Evolutionary conservation across 1,140 invertebrate species (phyloP).

Genomic region (Aethina tumida): DNA sequence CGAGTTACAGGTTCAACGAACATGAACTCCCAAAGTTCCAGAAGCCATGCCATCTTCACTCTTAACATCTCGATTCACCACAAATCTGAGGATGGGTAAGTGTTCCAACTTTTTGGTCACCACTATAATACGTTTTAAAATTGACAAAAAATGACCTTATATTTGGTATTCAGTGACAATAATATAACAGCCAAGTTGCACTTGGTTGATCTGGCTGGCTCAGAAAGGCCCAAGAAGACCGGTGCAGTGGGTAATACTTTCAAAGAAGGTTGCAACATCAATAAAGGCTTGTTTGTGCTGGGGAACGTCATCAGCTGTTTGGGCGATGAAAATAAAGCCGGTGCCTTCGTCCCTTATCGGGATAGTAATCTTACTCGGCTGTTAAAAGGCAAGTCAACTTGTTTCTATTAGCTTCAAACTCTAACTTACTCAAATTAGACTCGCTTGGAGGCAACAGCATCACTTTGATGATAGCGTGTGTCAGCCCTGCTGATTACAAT

Average conservation of each 20-base stretch:
- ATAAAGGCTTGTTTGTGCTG: conserved; percentile 79
- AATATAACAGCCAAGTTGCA: conserved; percentile 72
- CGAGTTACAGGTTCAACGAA: conserved; percentile 83
- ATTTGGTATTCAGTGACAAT: conserved; percentile 55
- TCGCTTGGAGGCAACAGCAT: conserved; percentile 86
- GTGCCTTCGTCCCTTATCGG: conserved; percentile 72
- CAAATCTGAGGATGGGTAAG: conserved; percentile 50
- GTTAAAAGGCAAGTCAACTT: conserved; percentile 56
- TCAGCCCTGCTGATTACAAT: conserved; percentile 84
- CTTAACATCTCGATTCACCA: conserved; percentile 57
- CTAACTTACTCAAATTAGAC: conserved; percentile 49
- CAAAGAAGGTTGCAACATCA: conserved; percentile 89
- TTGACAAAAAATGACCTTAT: too few relatives aligned
- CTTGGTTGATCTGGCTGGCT: conserved; percentile 86
- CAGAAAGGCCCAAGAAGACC: conserved; percentile 86
- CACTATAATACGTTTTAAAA: too few relatives aligned
- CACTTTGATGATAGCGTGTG: conserved; percentile 89
- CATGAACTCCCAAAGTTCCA: conserved; percentile 85
- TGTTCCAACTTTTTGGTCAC: conserved; percentile 10
- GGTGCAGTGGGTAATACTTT: conserved; percentile 85
- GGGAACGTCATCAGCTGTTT: conserved; percentile 90
- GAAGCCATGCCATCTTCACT: conserved; percentile 90
- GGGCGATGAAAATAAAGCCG: conserved; percentile 54
- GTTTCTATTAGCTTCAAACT: conserved; percentile 7
- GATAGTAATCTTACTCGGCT: conserved; percentile 86